Conservation (phyloP, 2,113 vertebrate genomes). For the Pterocles burchelli region DNA sequence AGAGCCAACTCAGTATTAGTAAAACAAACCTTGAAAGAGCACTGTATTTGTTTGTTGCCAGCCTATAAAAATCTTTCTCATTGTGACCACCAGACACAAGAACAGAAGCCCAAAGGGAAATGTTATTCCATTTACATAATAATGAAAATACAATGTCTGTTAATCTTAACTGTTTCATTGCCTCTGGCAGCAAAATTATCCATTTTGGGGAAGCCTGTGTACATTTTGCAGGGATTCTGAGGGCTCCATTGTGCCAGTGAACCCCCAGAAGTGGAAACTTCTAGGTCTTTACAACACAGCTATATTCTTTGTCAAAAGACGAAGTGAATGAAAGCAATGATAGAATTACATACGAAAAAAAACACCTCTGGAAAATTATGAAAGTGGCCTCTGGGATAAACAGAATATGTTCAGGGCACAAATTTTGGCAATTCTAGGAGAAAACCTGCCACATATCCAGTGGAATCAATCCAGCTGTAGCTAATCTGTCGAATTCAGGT, state of each 20-base stretch:
- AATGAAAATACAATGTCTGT: neutral
- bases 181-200: neutral
- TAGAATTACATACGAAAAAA: neutral
- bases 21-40: neutral
- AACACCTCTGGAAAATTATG: neutral
- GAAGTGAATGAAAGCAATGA: neutral
- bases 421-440: neutral
- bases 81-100: neutral
- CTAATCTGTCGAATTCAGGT: neutral
- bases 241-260: neutral
- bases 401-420: neutral
- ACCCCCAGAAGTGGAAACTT: neutral
- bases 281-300: neutral
- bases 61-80: neutral
- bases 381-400: neutral
- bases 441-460: neutral
- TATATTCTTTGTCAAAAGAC: neutral
- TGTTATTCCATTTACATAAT: neutral
- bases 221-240: neutral
- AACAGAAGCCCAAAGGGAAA: neutral
- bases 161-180: neutral
- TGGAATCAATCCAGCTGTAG: neutral
- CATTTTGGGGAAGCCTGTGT: neutral
- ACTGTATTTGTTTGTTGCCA: neutral
- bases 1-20: neutral